These are phyloP conservation scores for Odontomachus brunneus DNA, from an alignment of 1,140 invertebrate species.

Conservation along the genomic window DNA sequence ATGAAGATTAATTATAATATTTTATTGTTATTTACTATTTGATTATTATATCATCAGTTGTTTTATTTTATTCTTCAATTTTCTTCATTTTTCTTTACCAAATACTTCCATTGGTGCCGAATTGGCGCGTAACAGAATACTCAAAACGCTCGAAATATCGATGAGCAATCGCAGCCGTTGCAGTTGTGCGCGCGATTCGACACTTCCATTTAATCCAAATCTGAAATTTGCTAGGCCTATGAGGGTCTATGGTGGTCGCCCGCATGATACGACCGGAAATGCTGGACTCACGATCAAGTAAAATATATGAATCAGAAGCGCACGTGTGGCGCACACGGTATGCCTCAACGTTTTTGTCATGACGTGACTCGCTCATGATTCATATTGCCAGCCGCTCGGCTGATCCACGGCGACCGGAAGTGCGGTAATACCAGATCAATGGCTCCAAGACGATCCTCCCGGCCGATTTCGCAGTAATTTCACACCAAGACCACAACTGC, in stretches of 20 bases:
- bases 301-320: conserved; percentile 57
- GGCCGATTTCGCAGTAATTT: neutral
- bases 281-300: neutral
- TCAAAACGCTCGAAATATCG: conserved; percentile 35
- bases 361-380: conserved; percentile 60
- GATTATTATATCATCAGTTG: too few relatives aligned
- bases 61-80: too few relatives aligned
- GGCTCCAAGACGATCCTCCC: neutral
- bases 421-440: conserved; percentile 40
- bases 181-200: too few relatives aligned
- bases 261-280: conserved; percentile 37
- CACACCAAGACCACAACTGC: too few relatives aligned
- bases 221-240: neutral
- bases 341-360: conserved; percentile 23
- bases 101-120: too few relatives aligned
- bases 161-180: neutral
- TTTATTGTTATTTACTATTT: too few relatives aligned
- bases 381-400: conserved; percentile 20
- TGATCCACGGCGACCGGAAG: conserved; percentile 28
- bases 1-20: too few relatives aligned
- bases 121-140: too few relatives aligned
- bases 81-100: too few relatives aligned
- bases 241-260: neutral
- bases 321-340: conserved; percentile 51
- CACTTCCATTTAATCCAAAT: neutral